Conservation (phyloP, 2,888 invertebrate species). For the Calameuta idolon region DNA sequence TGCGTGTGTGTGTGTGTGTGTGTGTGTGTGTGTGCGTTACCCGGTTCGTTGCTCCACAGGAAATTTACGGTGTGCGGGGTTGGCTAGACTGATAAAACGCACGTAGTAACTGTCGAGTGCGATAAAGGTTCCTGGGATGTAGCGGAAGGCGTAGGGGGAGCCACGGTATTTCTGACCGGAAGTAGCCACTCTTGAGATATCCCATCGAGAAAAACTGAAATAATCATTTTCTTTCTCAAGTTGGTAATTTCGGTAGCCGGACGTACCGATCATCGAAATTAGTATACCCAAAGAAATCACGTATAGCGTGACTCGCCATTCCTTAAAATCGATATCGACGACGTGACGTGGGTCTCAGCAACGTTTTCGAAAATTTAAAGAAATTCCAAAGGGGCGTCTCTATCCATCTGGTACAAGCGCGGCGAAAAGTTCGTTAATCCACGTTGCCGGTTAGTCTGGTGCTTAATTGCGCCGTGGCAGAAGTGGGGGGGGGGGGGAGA, state of each 20-base stretch:
- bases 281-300: too few species aligned
- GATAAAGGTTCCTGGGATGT: slow-evolving; percentile 39
- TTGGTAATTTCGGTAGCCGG: too few species aligned
- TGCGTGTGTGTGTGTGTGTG: not conserved
- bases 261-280: too few species aligned
- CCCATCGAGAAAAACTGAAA: too few species aligned
- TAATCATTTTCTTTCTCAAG: too few species aligned
- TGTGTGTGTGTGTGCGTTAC: not conserved
- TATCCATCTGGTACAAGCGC: not conserved
- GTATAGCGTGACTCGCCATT: too few species aligned
- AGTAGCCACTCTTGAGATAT: too few species aligned
- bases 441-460: slow-evolving; percentile 14
- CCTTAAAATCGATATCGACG: too few species aligned
- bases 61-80: slow-evolving; percentile 43
- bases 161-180: slow-evolving; percentile 3
- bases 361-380: too few species aligned
- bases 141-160: slow-evolving; percentile 48
- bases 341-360: too few species aligned
- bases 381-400: too few species aligned
- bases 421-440: slow-evolving; percentile 21
- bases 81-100: slow-evolving; percentile 33
- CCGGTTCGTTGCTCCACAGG: slow-evolving; percentile 13
- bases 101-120: slow-evolving; percentile 23
- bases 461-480: slow-evolving; percentile 37
- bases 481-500: too few species aligned